Base-by-base conservation (phyloP, 2,113 vertebrate genomes). In the Colistium nudipinnis region DNA sequence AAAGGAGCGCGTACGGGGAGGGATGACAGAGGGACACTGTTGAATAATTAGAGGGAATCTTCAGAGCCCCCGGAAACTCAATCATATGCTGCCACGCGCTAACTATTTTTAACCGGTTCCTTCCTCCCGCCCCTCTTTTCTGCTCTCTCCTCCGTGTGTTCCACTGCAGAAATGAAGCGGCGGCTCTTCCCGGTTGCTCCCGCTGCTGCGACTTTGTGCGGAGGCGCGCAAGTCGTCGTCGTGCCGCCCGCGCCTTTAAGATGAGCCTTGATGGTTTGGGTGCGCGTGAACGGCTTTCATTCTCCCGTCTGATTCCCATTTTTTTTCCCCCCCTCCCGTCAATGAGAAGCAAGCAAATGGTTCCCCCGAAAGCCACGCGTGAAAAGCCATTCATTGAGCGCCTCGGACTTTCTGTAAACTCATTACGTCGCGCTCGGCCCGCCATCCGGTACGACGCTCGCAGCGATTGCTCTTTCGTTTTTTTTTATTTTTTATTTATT, bases 31-130 rank as follows among this genome's bases (percentile, higher is more conserved):
- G 92, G 91, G 90, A 94, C 91, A 92, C 90, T 73, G n/a, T 93
- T 93, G 94, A 96, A 96, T 98, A 96, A 96, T 96, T 96, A 96
- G 94, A 94, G 92, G 87, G 92, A 93, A 93, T 94, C 95, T 94
- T 94, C 90, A 89, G 87, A 94, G 93, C 91, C 92, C n/a, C 91
- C 83, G 91, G 89, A 95, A 95, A 91, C 91, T 92, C 92, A 89
- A 93, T 95, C 94, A 94, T 93, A 74, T 77, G 70, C 86, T 93
- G 92, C 87, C 90, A 93, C 82, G 76, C 88, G 84, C 92, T 93
- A 92, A 94, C 93, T 94, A 93, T 94, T 95, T 96, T 94, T 94
- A 94, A 93, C 87, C 81, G 92, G 78, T 91, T 84, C 70, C 90
- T 84, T 86, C 61, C 74, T 70, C 78, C 69, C 17, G 73, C 61